Evolutionary conservation across 2,113 vertebrate species (phyloP), one percentile per base, ranked within the genome.

Genomic region (Pholis gunnellus): DNA sequence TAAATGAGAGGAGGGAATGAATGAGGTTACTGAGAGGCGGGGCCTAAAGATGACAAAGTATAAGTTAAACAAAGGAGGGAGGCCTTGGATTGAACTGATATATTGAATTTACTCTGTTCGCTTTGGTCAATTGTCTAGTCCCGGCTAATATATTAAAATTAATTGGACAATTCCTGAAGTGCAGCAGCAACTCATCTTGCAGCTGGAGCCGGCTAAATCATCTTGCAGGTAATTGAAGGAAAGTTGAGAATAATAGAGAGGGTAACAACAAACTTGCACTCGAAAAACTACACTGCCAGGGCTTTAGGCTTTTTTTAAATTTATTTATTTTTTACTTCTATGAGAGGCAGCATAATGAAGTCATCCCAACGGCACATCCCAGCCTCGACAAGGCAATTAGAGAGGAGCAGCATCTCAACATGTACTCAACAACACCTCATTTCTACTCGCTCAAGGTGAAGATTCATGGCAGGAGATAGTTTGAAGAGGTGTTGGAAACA

Each of bases 131-230:
- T 78, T 59, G 54, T 73, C 46, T 72, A 60, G 73, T 65, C 60
- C 38, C 17, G 15, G 48, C 48, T 36, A 5, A 40, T 84, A 4
- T 66, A 88, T 88, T 89, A 29, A 76, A 89, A 87, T 78, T 70
- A 90, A 90, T 87, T 92, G 86, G 83, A 82, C 79, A 9, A 63
- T 82, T 83, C 57, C 57, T 70, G 79, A 83, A 88, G 68, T 65
- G 56, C 50, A 38, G 85, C 54, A 60, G 71, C 48, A 48, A 15
- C 61, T 82, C 79, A 75, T 75, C 60, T 72, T 78, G 61, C 42
- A 72, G 54, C 18, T 59, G 34, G 56, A 72, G 59, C 11, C 3
- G 29, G 15, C 50, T 31, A 56, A 74, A 84, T 85, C 85, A 74
- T 11, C 75, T 63, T 59, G 2, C 42, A 81, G 42, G 52, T 87